Conservation (phyloP, 2,888 invertebrate genomes). For the Lasioglossum villosulum region DNA sequence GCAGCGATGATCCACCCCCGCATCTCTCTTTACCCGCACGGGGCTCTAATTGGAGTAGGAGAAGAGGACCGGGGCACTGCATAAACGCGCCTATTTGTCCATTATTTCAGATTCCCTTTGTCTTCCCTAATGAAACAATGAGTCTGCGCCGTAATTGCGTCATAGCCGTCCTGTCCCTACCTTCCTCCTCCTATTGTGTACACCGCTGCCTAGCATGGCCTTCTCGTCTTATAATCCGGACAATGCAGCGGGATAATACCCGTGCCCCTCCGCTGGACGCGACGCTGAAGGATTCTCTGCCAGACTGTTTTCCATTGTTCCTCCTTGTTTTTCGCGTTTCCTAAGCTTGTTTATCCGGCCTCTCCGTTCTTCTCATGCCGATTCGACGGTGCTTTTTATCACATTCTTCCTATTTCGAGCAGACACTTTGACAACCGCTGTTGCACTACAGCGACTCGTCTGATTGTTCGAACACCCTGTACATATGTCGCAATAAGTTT, state of each 20-base stretch:
- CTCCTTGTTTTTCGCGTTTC: neutral
- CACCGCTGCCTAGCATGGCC: slow-evolving; percentile 71
- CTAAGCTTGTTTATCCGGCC: neutral
- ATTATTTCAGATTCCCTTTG: slow-evolving; percentile 85
- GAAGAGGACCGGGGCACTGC: slow-evolving; percentile 77
- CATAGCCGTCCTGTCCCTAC: slow-evolving; percentile 64
- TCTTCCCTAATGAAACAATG: slow-evolving; percentile 84
- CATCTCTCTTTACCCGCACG: slow-evolving; percentile 64
- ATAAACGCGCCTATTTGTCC: slow-evolving; percentile 84
- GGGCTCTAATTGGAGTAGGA: slow-evolving; percentile 83
- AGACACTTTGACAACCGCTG: neutral
- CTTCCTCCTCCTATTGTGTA: slow-evolving; percentile 59
- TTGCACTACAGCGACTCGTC: neutral
- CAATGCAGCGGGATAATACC: slow-evolving; percentile 63
- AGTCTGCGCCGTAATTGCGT: slow-evolving; percentile 83
- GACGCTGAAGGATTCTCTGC: slow-evolving; percentile 55
- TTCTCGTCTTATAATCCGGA: slow-evolving; percentile 70
- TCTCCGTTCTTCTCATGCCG: neutral
- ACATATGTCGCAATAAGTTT: too few species aligned
- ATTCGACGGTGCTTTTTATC: neutral
- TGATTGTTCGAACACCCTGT: neutral
- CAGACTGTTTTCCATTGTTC: slow-evolving; percentile 5
- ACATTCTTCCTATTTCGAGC: neutral
- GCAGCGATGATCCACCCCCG: slow-evolving; percentile 53
- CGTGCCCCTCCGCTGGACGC: slow-evolving; percentile 42